phyloP scores from a whole-genome alignment of 2,797 vertebrate species.

The Protosalanx chinensis region DNA sequence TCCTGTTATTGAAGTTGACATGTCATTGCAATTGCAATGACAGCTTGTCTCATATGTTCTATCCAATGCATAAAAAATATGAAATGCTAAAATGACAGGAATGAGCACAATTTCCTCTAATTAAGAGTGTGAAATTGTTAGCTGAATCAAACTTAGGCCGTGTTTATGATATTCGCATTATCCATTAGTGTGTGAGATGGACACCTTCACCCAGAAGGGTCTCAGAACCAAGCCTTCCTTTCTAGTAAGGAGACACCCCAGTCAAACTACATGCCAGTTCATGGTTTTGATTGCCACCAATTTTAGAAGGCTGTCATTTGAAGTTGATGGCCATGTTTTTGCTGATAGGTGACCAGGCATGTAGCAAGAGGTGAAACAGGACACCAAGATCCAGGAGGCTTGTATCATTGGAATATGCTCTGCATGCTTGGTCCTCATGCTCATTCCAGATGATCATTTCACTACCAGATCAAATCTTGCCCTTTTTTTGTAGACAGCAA shows the following conservation, averaged over 20 bases:
- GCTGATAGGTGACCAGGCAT: constrained; percentile 61
- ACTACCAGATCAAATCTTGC: constrained; percentile 64
- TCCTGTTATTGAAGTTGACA: background rate
- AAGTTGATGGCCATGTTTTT: constrained; percentile 72
- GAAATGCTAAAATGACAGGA: constrained; percentile 27
- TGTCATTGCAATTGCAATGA: background rate
- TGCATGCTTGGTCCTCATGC: constrained; percentile 34
- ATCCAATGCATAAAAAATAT: constrained; percentile 7
- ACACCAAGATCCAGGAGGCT: constrained; percentile 61
- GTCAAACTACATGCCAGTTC: constrained; percentile 53
- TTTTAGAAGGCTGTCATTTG: constrained; percentile 74
- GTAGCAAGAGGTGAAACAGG: constrained; percentile 58
- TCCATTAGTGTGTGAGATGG: constrained; percentile 24
- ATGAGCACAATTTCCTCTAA: constrained; percentile 32
- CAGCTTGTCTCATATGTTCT: background rate
- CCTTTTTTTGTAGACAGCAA: constrained; percentile 65
- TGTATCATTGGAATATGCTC: constrained; percentile 63
- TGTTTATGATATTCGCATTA: constrained; percentile 47
- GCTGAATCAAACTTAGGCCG: constrained; percentile 32
- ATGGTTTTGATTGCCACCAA: constrained; percentile 68
- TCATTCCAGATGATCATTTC: constrained; percentile 62
- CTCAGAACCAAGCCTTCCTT: constrained; percentile 61
- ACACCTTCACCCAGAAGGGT: constrained; percentile 45
- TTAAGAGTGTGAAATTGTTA: constrained; percentile 19
- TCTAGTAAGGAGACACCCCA: constrained; percentile 61